Evolutionary conservation across 2,797 vertebrate genomes (phyloP).

Genomic region (Tauraco hartlaubi): DNA sequence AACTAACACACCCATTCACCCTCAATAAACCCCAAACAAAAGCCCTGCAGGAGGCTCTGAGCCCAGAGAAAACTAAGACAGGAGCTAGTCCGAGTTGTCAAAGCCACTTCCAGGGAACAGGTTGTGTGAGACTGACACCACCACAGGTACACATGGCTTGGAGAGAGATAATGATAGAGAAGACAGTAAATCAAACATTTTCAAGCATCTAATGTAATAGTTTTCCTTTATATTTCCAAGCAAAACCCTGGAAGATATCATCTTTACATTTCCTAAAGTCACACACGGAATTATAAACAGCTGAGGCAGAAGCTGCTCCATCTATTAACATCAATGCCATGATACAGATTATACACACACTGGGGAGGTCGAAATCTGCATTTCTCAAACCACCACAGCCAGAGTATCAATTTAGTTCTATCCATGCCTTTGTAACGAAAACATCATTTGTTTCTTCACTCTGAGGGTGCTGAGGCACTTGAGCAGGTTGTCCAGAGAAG

Average conservation of each 20-base stretch:
- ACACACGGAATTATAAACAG: not conserved
- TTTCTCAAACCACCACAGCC: not conserved
- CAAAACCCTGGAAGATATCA: not conserved
- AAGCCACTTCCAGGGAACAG: not conserved
- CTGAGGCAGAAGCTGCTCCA: not conserved
- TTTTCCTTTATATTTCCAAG: not conserved
- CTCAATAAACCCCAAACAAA: not conserved
- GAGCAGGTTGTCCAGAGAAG: too few species aligned
- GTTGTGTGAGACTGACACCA: not conserved
- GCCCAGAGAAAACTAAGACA: not conserved
- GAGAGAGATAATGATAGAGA: not conserved
- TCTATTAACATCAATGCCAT: not conserved
- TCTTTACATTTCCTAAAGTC: not conserved
- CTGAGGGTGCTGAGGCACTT: too few species aligned
- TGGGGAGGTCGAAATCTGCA: not conserved
- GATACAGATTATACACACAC: not conserved
- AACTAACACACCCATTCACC: not conserved
- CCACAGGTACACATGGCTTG: not conserved
- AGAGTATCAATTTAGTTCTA: not conserved
- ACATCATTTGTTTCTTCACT: not conserved
- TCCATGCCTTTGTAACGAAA: accelerated
- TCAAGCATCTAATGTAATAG: not conserved
- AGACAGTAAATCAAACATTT: not conserved
- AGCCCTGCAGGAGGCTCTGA: not conserved
- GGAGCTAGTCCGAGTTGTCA: not conserved